Evolutionary conservation across 2,888 invertebrate species (phyloP), one percentile per base, ranked within the genome.

Genomic region (Hyalella azteca): DNA sequence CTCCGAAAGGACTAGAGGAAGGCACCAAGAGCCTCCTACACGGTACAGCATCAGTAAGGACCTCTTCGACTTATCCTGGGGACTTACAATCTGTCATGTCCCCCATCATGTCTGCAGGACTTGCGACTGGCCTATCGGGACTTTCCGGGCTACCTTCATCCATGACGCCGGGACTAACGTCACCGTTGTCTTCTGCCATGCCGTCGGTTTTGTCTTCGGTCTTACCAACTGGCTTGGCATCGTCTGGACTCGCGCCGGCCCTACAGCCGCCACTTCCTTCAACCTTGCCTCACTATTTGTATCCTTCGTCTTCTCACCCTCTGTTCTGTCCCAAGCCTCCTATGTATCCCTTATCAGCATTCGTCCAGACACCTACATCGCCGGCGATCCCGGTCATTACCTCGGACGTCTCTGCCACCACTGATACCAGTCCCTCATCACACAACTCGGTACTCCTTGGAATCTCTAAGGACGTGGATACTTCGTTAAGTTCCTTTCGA

Each of bases 241-340:
- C 45, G 15, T 9, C 45, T 9, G 45, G 45, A 7, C 45, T 45
- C 15, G 45, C 45, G 9, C 66, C 66, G 5, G 32, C 29, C 39
- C n/a, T 66, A 15, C 19, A 32, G 29, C n/a, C 36, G 22, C 36
- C 54, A 4, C 39, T 39, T 7, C 32, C 36, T 40, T 40, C 54
- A 40, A 39, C 50, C 9, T 45, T 36, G 54, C 78, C 78, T 4
- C 79, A 79, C 26, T 79, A 73, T 22, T 29, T 79, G n/a, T 79
- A 79, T 29, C 79, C 79, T 40, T 50, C 79, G 2, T 48, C 79
- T 19, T 48, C 79, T 36, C 26, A 49, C 26, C 79, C 79, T 22
- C 39, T 73, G 26, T 79, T 73, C 36, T 79, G 49, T 41, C 45
- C 75, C 5, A 75, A 75, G n/a, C 75, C 40, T 11, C 75, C 75